These are phyloP conservation scores for Dusona sp. DNA, from an alignment of 2,888 invertebrate genomes.

Conservation along the genomic window DNA sequence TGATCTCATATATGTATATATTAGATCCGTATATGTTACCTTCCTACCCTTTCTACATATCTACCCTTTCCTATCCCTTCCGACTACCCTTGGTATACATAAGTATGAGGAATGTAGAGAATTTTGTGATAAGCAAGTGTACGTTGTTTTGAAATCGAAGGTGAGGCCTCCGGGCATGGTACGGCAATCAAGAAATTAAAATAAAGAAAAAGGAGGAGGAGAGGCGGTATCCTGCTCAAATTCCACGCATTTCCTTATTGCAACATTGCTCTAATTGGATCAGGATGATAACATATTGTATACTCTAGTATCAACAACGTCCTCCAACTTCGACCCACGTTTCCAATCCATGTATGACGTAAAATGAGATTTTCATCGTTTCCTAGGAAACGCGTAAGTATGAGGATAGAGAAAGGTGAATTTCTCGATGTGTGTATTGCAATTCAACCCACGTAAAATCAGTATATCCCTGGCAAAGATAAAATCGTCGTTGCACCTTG, in stretches of 20 bases:
- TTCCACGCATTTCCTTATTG: slow-evolving; percentile 1
- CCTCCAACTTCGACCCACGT: neutral
- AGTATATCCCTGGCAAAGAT: neutral
- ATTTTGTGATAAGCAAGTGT: neutral
- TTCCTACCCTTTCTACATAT: too few relatives aligned
- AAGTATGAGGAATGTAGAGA: neutral
- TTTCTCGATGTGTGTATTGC: neutral
- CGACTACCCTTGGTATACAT: too few relatives aligned
- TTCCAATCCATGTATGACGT: slow-evolving; percentile 4
- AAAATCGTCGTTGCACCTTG: neutral
- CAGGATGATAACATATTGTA: neutral
- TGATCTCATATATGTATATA: neutral
- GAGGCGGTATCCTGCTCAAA: neutral
- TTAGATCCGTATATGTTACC: neutral
- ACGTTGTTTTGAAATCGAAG: neutral
- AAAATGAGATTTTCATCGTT: slow-evolving; percentile 3
- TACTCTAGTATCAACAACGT: neutral
- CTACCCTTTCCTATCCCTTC: too few relatives aligned
- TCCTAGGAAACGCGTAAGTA: neutral
- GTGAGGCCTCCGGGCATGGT: neutral
- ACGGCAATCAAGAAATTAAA: neutral
- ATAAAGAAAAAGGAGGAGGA: neutral
- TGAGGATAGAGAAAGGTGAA: neutral
- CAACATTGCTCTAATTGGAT: slow-evolving; percentile 20
- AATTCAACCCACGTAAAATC: neutral